Base-by-base conservation (phyloP, 2,113 vertebrate genomes). In the Ciconia stormi region DNA sequence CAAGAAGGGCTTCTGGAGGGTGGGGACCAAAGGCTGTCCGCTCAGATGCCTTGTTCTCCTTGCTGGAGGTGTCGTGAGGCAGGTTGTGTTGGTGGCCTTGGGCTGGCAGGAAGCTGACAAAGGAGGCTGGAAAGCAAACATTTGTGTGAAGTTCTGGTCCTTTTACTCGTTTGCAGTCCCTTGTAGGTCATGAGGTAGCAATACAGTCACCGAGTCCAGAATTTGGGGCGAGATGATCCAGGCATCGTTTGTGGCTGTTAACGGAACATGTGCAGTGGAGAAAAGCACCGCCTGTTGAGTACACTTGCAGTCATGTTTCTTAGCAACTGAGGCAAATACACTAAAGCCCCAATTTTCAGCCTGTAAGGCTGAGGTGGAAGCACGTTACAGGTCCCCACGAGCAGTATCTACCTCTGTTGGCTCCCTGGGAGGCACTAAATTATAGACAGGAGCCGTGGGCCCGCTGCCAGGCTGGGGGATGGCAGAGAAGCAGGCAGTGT, bases 361-460 rank as follows among this genome's bases (percentile, higher is more conserved):
- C 55, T 74, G 36, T 52, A 40, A 81, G 44, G 40, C 79, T 81
- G 72, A 87, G 59, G 46, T 89, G 44, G 63, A 66, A 87, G 50
- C 52, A 27, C 0, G 0, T 53, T 81, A 10, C 7, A 26, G 59
- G 38, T 78, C 38, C 19, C 17, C 32, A 52, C 10, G 29, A 44
- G 26, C 53, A 65, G 7, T 29, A 6, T 23, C 52, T 78, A 32
- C 52, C 56, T 47, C 0, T n/a, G 34, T 18, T 83, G 44, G 42
- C 46, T 53, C 26, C 90, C 40, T 50, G 27, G 32, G 50, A 73
- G 36, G 27, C 15, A 56, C n/a, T 79, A 10, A 79, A 23, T 67
- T 44, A 58, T 8, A 65, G 40, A 18, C 19, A 9, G 58, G 34
- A 79, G 27, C 40, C 2, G 6, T 38, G 53, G 32, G 89, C 63